Base-by-base conservation (phyloP, 2,113 vertebrate species). In the Larimichthys polyactis region DNA sequence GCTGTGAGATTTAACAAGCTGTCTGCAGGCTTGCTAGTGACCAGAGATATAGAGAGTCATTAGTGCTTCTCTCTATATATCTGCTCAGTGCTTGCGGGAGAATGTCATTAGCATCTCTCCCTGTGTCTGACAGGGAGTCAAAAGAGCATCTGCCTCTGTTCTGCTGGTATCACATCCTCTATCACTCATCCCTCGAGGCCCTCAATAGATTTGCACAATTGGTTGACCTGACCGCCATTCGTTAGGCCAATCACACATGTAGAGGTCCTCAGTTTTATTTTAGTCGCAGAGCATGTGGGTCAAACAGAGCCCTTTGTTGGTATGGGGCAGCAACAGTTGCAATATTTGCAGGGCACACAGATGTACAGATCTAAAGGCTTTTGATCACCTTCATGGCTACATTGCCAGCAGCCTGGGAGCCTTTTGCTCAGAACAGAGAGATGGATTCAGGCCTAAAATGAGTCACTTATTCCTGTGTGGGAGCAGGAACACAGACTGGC, bases 1-100 rank as follows among this genome's bases (percentile, higher is more conserved):
- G 81, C 75, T 86, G 51, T 72, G 80, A 85, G 84, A 82, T 87
- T 86, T 90, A 90, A 90, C 78, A 89, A 89, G 79, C 79, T 79
- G 78, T 86, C 86, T 69, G 66, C 84, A 68, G 65, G 67, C 75
- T 44, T 71, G 76, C 67, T 22, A 78, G 63, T 87, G 81, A 85
- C 89, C 81, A 82, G 77, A 78, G 82, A 83, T 67, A 90, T 48
- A 67, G 72, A 79, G 63, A 87, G 74, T 88, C 82, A 86, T 93
- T 89, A 89, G 84, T 66, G 81, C 71, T 83, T 84, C 77, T 86
- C 77, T 86, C 43, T 63, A 7, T 78, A 54, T 71, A 75, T 85
- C 43, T 81, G 79, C 81, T 89, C 81, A 69, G 78, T 71, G 84
- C 85, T 89, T 77, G 27, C 71, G 86, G 87, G 78, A 82, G 60